Conservation (phyloP, 2,113 vertebrate genomes). For the Gavia stellata region DNA sequence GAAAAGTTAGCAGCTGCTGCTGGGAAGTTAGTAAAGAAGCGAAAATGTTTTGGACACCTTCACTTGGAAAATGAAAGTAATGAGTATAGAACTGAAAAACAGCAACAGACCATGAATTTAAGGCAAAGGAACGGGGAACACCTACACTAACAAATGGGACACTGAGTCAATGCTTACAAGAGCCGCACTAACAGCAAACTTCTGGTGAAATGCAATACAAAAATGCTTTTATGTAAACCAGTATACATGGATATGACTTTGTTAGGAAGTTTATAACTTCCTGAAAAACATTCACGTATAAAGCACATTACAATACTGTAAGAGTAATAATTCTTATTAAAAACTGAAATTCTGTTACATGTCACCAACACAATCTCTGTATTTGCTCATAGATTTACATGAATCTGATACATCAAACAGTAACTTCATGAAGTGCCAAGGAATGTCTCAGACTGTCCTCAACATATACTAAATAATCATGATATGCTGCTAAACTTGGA, state of each 20-base stretch:
- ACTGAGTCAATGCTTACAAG: neutral
- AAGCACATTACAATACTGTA: neutral
- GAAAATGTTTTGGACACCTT: slow-evolving; percentile 7
- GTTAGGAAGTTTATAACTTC: neutral
- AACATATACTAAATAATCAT: neutral
- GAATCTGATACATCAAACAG: neutral
- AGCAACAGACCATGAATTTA: neutral
- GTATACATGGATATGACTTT: neutral
- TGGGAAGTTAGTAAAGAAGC: neutral
- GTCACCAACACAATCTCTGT: neutral
- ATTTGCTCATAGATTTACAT: neutral
- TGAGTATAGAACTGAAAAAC: neutral
- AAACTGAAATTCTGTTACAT: neutral
- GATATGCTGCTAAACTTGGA: neutral
- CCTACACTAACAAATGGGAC: neutral
- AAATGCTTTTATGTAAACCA: neutral
- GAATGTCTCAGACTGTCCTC: neutral
- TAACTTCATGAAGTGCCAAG: neutral
- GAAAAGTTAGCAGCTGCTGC: neutral
- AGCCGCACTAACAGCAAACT: neutral
- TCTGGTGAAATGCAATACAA: neutral
- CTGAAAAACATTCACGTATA: neutral
- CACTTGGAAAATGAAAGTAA: neutral
- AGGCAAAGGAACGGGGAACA: slow-evolving; percentile 6
- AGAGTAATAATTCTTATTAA: neutral